Evolutionary conservation across 2,888 invertebrate species (phyloP), one percentile per base, ranked within the genome.

Genomic region (Parnassius mnemosyne): DNA sequence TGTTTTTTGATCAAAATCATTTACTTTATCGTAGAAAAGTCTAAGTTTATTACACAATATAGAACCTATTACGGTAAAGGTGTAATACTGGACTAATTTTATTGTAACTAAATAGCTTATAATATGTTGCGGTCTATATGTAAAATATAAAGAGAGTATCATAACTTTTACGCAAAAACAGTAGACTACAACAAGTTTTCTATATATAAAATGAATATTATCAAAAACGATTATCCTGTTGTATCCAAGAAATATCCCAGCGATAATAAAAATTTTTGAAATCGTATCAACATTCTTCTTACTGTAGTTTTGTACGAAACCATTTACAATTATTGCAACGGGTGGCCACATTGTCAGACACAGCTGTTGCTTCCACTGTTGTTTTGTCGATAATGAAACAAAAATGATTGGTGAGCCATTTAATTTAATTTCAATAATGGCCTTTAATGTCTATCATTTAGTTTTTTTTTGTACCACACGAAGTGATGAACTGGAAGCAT

Each of bases 21-120:
- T 54, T 25, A 60, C 9, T 20, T 60, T 42, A 10, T 50, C 50
- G 43, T 43, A 60, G 25, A 60, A 54, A 25, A 25, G 1, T 3
- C 25, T 49, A 16, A 54, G 10, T 60, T 54, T 60, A 0, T 54
- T 54, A n/a, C 16, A 54, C 10, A 50, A 49, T 3, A 54, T 1
- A 55, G 50, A 50, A n/a, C 49, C 49, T 25, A 43, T 1, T 54
- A 54, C 9, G 43, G 13, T 54, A 20, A 10, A 49, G 3, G 10
- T 25, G n/a, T 42, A 13, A 43, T 44, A 54, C 1, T 1, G n/a
- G 7, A n/a, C 7, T 41, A 54, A 0, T 3, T 55, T 44, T n/a
- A 43, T 9, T 10, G n/a, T n/a, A n/a, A n/a, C n/a, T n/a, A n/a
- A n/a, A n/a, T n/a, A n/a, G n/a, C n/a, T n/a, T n/a, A n/a, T n/a